phyloP scores from a whole-genome alignment of 2,888 invertebrate species.

The Mycalesis mineus region DNA sequence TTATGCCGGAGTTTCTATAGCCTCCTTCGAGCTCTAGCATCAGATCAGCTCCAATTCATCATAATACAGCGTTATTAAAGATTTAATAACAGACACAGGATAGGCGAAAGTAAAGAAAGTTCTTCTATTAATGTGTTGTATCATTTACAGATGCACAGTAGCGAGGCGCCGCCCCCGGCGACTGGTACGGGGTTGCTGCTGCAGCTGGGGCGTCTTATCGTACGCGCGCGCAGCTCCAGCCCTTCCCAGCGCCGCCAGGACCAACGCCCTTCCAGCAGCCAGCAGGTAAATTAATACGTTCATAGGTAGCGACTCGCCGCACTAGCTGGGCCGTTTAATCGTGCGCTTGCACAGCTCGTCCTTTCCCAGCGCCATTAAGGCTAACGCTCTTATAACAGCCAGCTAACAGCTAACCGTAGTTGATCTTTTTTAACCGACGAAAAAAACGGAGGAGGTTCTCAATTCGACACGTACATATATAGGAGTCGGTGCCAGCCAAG shows the following conservation, averaged over 20 bases:
- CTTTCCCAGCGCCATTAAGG: conserved; percentile 46
- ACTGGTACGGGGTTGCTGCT: conserved; percentile 73
- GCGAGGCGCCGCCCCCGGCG: conserved; percentile 58
- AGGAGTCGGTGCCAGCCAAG: too few species aligned
- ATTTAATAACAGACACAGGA: too few species aligned
- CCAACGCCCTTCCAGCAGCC: conserved; percentile 46
- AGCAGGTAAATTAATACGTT: too few species aligned
- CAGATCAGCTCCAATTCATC: too few species aligned
- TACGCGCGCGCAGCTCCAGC: conserved; percentile 78
- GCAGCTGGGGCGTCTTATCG: conserved; percentile 80
- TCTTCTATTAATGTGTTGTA: neutral
- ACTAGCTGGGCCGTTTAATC: conserved; percentile 80
- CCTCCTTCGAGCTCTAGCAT: too few species aligned
- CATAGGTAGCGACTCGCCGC: conserved; percentile 70
- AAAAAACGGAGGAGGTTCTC: too few species aligned
- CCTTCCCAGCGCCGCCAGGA: conserved; percentile 46
- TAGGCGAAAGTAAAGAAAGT: too few species aligned
- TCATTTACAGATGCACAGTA: conserved; percentile 68
- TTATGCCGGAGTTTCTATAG: too few species aligned
- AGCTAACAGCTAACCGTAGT: too few species aligned
- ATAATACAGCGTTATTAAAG: too few species aligned
- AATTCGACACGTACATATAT: too few species aligned
- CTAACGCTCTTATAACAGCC: conserved; percentile 45
- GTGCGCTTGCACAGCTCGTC: conserved; percentile 79
- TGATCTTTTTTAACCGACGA: too few species aligned